These are phyloP conservation scores for Lordiphosa mommai DNA, from an alignment of 1,140 invertebrate species.

Conservation along the genomic window DNA sequence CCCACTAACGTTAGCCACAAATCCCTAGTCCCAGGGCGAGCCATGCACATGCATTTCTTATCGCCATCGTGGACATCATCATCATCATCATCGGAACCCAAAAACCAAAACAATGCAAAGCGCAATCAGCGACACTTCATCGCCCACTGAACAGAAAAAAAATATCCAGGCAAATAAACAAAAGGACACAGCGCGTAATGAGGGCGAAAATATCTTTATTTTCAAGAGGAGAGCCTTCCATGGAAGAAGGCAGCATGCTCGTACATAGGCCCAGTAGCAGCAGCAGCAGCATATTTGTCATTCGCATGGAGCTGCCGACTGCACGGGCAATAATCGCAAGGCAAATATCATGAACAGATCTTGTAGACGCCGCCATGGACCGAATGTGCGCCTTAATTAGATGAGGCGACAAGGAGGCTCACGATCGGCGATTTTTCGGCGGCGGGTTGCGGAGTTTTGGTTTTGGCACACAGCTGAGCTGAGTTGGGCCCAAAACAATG, in stretches of 20 bases:
- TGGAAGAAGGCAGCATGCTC: constrained; percentile 50
- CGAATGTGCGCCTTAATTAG: constrained; percentile 71
- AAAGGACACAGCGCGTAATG: constrained; percentile 73
- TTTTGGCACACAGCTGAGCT: constrained; percentile 42
- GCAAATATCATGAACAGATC: constrained; percentile 72
- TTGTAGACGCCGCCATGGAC: constrained; percentile 53
- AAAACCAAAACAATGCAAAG: constrained; percentile 70
- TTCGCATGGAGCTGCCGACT: constrained; percentile 56
- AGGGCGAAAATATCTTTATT: constrained; percentile 78
- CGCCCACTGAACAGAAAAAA: constrained; percentile 36
- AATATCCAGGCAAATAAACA: constrained; percentile 51
- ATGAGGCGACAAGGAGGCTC: constrained; percentile 64
- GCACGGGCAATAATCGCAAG: constrained; percentile 44
- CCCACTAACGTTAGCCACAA: constrained; percentile 20
- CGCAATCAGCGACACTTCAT: constrained; percentile 79
- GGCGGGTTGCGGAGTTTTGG: constrained; percentile 5
- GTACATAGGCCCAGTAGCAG: not conserved
- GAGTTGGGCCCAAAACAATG: constrained; percentile 57
- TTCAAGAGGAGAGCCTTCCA: constrained; percentile 58
- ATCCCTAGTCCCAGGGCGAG: not conserved
- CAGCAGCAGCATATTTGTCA: constrained; percentile 66
- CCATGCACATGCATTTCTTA: constrained; percentile 49
- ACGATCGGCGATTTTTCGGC: constrained; percentile 33
- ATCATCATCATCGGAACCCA: constrained; percentile 14
- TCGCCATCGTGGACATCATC: constrained; percentile 51